Percentiles rank a stretch among this genome's conserved stretches.
Conservation (phyloP, 2,113 vertebrate genomes). For the Atrichornis clamosus region DNA sequence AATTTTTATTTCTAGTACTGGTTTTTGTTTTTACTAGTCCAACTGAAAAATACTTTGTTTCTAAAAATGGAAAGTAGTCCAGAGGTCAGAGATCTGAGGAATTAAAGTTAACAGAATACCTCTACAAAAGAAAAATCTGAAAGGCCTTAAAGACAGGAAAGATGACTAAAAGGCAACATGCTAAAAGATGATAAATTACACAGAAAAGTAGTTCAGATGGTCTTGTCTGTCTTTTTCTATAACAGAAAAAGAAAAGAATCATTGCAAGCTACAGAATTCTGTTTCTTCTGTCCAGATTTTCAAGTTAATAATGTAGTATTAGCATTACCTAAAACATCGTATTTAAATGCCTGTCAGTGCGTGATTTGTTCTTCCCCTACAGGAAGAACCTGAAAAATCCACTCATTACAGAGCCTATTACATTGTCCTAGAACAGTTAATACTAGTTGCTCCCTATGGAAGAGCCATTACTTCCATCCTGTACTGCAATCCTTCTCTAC, state of each 20-base stretch:
- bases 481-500: background rate
- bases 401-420: background rate
- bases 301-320: background rate
- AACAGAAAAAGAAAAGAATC: background rate
- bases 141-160: background rate
- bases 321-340: background rate
- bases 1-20: background rate
- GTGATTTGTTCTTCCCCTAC: background rate
- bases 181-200: background rate
- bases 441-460: background rate
- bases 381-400: background rate
- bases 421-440: background rate
- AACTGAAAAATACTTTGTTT: background rate
- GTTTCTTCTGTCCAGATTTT: background rate
- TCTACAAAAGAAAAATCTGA: background rate
- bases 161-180: background rate
- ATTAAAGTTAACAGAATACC: background rate
- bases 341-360: background rate
- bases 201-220: background rate
- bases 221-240: background rate
- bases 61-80: background rate
- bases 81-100: background rate
- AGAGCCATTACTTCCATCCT: background rate
- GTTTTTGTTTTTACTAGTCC: background rate
- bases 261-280: background rate